A percentile compares a stretch with the other conserved stretches of the same genome.
Conservation (phyloP, 2,113 vertebrate genomes). For the Suncus etruscus region DNA sequence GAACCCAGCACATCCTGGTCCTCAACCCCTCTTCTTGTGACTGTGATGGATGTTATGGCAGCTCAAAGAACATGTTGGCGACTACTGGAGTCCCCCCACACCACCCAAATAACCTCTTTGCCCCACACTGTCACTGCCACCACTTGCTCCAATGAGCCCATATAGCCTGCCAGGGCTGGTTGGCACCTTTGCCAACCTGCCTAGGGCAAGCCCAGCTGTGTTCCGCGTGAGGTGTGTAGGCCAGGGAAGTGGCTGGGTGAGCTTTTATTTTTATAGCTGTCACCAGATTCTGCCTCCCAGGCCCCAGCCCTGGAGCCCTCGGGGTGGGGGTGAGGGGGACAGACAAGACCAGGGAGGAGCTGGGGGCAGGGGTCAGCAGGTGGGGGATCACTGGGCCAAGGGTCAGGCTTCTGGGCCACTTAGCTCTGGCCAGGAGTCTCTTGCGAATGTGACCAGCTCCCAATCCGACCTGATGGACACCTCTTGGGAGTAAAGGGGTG, state of each 20-base stretch:
- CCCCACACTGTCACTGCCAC: neutral
- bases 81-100: neutral
- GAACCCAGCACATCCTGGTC: neutral
- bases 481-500: too few relatives aligned
- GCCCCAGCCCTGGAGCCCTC: conserved; percentile 10
- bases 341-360: too few relatives aligned
- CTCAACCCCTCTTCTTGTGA: neutral
- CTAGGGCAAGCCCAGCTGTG: neutral
- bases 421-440: neutral
- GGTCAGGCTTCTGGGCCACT: neutral
- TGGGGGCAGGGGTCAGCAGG: too few relatives aligned
- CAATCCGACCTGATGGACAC: too few relatives aligned
- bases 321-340: neutral
- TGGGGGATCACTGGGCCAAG: neutral
- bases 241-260: neutral
- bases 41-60: neutral
- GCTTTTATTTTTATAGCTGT: conserved; percentile 73
- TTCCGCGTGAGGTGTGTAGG: neutral
- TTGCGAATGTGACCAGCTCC: rapidly evolving
- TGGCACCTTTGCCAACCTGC: conserved; percentile 31
- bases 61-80: neutral
- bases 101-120: conserved; percentile 61
- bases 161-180: neutral
- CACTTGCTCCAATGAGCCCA: conserved; percentile 28
- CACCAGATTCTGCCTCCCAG: conserved; percentile 53